Evolutionary conservation across 1,140 invertebrate species (phyloP).

Genomic region (Trichoplusia ni): DNA sequence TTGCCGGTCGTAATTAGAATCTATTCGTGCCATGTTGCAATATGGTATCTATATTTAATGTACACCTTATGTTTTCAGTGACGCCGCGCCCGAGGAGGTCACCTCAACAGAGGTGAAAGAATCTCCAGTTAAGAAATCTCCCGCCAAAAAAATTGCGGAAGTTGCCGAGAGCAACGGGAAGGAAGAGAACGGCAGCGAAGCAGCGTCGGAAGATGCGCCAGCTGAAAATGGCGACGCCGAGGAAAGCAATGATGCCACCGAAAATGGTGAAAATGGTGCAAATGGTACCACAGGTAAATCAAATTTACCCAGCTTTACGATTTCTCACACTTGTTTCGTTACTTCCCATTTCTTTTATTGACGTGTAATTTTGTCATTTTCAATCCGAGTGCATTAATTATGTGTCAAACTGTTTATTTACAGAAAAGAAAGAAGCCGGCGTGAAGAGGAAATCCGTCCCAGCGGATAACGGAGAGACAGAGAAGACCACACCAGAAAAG

Average conservation of each 20-base stretch:
- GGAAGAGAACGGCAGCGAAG: constrained; percentile 80
- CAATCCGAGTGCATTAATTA: not conserved
- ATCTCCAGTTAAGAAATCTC: constrained; percentile 78
- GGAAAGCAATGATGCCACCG: constrained; percentile 83
- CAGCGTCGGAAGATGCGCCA: constrained; percentile 55
- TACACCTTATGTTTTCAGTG: constrained; percentile 55
- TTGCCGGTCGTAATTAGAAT: no score
- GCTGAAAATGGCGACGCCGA: constrained; percentile 82
- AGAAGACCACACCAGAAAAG: constrained; percentile 86
- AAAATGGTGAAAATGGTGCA: constrained; percentile 85
- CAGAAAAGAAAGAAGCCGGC: constrained; percentile 73
- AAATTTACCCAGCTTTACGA: no score
- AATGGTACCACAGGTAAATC: constrained; percentile 81
- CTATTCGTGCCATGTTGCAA: no score
- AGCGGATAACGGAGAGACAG: constrained; percentile 82
- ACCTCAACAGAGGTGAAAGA: constrained; percentile 69
- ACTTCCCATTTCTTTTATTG: no score
- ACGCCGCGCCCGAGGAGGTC: constrained; percentile 69
- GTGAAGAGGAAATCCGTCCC: constrained; percentile 88
- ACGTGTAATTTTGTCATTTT: no score
- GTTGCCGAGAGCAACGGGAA: constrained; percentile 82
- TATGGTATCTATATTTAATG: no score
- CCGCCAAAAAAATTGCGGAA: constrained; percentile 71
- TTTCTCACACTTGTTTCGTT: no score
- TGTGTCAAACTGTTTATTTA: constrained; percentile 32